Base-by-base conservation (phyloP, 2,113 vertebrate species). In the Nanorana parkeri region DNA sequence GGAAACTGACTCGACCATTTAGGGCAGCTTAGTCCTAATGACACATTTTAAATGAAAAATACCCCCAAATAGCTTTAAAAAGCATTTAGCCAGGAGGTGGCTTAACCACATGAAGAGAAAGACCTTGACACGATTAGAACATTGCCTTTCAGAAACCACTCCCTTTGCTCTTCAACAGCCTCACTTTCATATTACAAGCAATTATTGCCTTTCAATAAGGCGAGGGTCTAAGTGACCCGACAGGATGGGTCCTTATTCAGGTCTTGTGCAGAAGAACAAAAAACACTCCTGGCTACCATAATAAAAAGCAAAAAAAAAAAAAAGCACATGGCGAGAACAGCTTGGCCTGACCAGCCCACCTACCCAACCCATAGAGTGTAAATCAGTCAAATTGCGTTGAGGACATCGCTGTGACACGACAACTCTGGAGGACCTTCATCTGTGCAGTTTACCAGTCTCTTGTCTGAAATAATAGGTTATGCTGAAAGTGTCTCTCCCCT, bases 171-270 rank as follows among this genome's bases (percentile, higher is more conserved):
- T 52, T 47, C 11, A 19, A 47, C 36, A 47, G 20, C 17, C 24
- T n/a, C 36, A 7, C 23, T 77, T 78, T 55, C 24, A 54, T 66
- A 29, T 29, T 8, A 26, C 21, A 52, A 51, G 21, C 63, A 19
- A 56, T 68, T 58, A 79, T 24, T 67, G 24, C 20, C 64, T 56
- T 58, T 56, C 51, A 23, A 54, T 66, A 55, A 64, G 19, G 67
- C 24, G 17, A 54, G 36, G 52, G 52, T 32, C 65, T 24, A 23
- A 68, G 64, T 58, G 54, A 79, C 77, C 63, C 19, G 51, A 29
- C 60, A 63, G 13, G 21, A 64, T 6, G 13, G 41, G 24, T 20
- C 36, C 41, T 11, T 47, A 52, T 66, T 67, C n/a, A 54, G 61
- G 29, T 1, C 52, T n/a, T 67, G 19, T 64, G 28, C 17, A 4